Percentiles rank a stretch among this genome's conserved stretches.
phyloP scores from a whole-genome alignment of 2,888 invertebrate genomes.

The Troides oblongomaculatus region DNA sequence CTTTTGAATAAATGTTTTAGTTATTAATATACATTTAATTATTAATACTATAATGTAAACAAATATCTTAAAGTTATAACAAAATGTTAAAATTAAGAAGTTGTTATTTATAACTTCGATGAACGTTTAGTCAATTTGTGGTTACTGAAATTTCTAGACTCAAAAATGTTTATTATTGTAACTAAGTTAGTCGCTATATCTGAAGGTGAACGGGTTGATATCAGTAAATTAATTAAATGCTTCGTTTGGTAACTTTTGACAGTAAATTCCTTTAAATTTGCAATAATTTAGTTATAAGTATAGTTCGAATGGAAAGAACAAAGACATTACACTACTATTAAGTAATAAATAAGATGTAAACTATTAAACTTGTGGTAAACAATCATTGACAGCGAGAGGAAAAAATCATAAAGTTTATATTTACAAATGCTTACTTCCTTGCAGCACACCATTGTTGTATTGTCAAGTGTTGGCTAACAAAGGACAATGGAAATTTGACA shows the following conservation, averaged over 20 bases:
- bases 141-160: too few species aligned
- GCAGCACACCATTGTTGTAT: not conserved
- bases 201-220: not conserved
- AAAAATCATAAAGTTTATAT: constrained; percentile 3
- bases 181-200: not conserved
- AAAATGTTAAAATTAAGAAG: too few species aligned
- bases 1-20: too few species aligned
- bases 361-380: not conserved
- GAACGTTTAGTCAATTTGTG: too few species aligned
- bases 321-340: too few species aligned
- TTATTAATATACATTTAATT: too few species aligned
- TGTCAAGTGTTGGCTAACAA: not conserved
- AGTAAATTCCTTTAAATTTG: not conserved
- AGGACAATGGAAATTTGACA: not conserved
- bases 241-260: not conserved
- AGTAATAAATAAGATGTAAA: not conserved
- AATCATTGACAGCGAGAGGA: not conserved
- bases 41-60: too few species aligned
- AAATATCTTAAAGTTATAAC: too few species aligned
- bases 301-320: too few species aligned
- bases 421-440: constrained; percentile 7
- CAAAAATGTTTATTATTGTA: too few species aligned
- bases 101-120: too few species aligned
- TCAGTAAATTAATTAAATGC: not conserved
- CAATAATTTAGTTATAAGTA: not conserved